phyloP scores from a whole-genome alignment of 1,140 invertebrate species.

The Lucilia sericata region DNA sequence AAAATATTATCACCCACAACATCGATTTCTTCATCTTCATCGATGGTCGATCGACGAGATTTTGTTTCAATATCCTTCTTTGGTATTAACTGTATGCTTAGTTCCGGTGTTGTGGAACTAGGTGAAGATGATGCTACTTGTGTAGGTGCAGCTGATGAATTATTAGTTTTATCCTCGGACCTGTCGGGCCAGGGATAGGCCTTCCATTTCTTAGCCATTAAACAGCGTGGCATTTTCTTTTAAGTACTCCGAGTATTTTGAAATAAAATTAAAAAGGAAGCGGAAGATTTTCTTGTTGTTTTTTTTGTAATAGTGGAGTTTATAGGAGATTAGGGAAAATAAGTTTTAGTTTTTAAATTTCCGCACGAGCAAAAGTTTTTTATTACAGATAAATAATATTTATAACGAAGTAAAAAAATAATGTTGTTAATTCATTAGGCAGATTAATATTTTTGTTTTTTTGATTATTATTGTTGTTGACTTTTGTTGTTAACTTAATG shows the following conservation, averaged over 20 bases:
- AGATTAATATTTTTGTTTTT: not conserved
- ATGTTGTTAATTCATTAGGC: too few relatives aligned
- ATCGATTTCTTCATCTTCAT: constrained; percentile 86
- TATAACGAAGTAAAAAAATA: not conserved
- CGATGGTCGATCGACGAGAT: constrained; percentile 65
- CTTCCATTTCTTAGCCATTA: constrained; percentile 93
- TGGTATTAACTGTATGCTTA: constrained; percentile 39
- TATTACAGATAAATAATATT: constrained; percentile 25
- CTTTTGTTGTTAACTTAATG: not conserved
- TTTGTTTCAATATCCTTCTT: constrained; percentile 51
- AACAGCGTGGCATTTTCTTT: constrained; percentile 81
- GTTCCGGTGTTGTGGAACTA: constrained; percentile 1
- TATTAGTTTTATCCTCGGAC: constrained; percentile 69
- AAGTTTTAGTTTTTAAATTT: constrained; percentile 13
- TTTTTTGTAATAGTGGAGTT: not conserved
- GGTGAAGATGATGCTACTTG: constrained; percentile 37
- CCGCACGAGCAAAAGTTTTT: constrained; percentile 42
- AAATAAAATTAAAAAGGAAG: not conserved
- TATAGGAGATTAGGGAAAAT: constrained; percentile 32
- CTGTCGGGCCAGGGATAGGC: constrained; percentile 83
- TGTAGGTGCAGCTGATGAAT: not conserved
- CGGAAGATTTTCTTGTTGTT: not conserved
- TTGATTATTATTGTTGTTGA: not conserved
- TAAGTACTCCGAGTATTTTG: not conserved
- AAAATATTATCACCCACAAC: constrained; percentile 75